phyloP scores from a whole-genome alignment of 2,113 vertebrate genomes.

The Eclectus roratus region DNA sequence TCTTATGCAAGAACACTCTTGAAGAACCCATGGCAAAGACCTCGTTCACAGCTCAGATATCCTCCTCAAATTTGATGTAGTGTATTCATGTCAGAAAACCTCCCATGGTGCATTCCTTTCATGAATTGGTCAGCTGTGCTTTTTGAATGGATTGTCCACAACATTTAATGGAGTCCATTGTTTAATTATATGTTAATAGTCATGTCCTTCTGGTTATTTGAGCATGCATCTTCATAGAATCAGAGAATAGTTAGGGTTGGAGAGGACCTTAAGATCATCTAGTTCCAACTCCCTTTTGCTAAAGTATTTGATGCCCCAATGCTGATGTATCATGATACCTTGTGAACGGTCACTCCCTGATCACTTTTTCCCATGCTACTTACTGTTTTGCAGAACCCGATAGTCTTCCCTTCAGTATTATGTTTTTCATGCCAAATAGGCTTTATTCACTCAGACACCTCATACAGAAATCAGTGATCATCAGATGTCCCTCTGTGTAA shows the following conservation, averaged over 20 bases:
- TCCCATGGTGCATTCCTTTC: background rate
- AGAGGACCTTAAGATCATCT: too few species aligned
- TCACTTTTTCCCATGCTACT: background rate
- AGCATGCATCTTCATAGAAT: background rate
- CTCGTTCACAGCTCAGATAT: background rate
- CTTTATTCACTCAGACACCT: background rate
- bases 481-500: background rate
- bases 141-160: background rate
- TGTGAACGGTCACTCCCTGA: background rate
- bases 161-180: background rate
- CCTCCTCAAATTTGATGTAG: background rate
- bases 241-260: too few species aligned
- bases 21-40: background rate
- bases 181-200: background rate
- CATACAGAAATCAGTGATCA: background rate
- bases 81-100: background rate
- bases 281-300: background rate
- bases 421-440: background rate
- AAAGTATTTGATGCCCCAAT: background rate
- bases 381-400: accelerated
- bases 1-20: background rate
- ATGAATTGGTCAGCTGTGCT: background rate
- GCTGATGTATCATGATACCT: background rate
- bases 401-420: background rate
- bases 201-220: background rate